Evolutionary conservation across 2,113 vertebrate species (phyloP).

Genomic region (Pelusios castaneus): DNA sequence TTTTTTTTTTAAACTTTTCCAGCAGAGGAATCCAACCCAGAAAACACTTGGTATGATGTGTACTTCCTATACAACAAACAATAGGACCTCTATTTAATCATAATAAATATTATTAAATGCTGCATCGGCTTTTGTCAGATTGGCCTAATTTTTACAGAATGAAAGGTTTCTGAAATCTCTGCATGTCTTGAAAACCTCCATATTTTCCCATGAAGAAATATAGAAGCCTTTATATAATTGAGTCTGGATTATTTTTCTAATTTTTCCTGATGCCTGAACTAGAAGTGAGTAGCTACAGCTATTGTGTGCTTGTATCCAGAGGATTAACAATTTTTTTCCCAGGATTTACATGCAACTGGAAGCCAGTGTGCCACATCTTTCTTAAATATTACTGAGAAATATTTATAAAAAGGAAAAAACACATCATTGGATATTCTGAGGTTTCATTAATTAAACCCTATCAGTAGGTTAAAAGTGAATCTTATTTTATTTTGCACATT

Average conservation of each 20-base stretch:
- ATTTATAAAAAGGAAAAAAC: slow-evolving; percentile 16
- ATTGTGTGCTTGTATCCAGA: slow-evolving; percentile 65
- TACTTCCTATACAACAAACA: not conserved
- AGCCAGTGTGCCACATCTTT: slow-evolving; percentile 58
- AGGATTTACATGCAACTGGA: slow-evolving; percentile 66
- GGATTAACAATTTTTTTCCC: slow-evolving; percentile 57
- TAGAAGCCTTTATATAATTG: slow-evolving; percentile 27
- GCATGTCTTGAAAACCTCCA: not conserved
- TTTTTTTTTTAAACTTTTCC: not conserved
- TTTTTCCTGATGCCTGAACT: slow-evolving; percentile 36
- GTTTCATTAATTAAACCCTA: slow-evolving; percentile 61
- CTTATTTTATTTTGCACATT: slow-evolving; percentile 73
- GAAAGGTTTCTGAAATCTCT: slow-evolving; percentile 56
- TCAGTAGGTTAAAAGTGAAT: slow-evolving; percentile 72
- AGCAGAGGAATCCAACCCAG: not conserved
- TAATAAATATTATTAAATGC: not conserved
- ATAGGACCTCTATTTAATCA: not conserved
- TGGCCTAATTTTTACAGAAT: slow-evolving; percentile 42
- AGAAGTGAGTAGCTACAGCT: slow-evolving; percentile 44
- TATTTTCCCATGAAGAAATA: slow-evolving; percentile 12
- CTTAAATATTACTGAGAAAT: slow-evolving; percentile 56
- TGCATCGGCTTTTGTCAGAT: not conserved
- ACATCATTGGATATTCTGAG: slow-evolving; percentile 55
- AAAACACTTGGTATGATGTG: not conserved
- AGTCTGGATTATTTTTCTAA: slow-evolving; percentile 52